phyloP scores from a whole-genome alignment of 2,113 vertebrate species.

The Craseonycteris thonglongyai region DNA sequence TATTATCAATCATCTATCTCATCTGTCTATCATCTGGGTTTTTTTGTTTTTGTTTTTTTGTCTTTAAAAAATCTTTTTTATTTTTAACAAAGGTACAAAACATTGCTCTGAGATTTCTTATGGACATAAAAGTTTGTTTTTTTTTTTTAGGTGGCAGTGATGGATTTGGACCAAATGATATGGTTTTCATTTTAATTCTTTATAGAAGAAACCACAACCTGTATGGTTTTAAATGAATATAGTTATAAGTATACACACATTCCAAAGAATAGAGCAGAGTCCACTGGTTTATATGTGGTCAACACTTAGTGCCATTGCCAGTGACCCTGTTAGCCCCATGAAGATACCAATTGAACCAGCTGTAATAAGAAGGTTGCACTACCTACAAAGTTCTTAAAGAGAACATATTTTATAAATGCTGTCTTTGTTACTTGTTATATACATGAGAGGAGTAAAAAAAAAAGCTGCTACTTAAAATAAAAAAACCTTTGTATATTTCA shows the following conservation, averaged over 20 bases:
- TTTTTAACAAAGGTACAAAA: too few species aligned
- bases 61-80: too few species aligned
- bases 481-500: neutral
- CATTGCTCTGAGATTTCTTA: too few species aligned
- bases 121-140: too few species aligned
- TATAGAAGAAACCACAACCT: neutral
- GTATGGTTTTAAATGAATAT: neutral
- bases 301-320: neutral
- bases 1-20: neutral
- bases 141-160: neutral
- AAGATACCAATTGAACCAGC: neutral
- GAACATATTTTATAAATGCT: neutral
- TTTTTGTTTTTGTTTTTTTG: too few species aligned
- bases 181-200: neutral
- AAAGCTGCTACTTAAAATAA: constrained; percentile 10
- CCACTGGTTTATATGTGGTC: neutral
- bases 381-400: neutral
- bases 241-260: neutral
- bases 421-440: neutral
- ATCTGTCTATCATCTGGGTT: too few species aligned
- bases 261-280: neutral
- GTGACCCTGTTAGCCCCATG: neutral
- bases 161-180: neutral
- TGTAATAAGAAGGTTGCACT: neutral
- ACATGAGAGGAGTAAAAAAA: neutral